Evolutionary conservation across 2,113 vertebrate species (phyloP).

Genomic region (Lophura nycthemera): DNA sequence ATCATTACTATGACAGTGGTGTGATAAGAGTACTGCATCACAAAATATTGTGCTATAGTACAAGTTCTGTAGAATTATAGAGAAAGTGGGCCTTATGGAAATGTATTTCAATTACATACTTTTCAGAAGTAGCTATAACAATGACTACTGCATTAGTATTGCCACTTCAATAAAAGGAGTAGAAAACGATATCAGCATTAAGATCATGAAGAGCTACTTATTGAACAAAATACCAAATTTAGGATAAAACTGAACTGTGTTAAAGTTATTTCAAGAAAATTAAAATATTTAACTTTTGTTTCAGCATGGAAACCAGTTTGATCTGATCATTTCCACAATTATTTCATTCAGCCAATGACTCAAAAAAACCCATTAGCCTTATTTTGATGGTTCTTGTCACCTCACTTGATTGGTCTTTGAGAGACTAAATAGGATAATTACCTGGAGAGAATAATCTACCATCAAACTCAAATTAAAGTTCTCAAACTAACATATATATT

Average conservation of each 20-base stretch:
- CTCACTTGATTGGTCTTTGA: background rate
- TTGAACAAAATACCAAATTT: background rate
- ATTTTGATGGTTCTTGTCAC: background rate
- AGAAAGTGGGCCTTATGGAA: conserved; percentile 7
- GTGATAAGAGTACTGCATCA: background rate
- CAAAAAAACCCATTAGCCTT: conserved; percentile 3
- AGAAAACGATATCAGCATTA: background rate
- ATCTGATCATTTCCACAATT: background rate
- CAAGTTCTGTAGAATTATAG: background rate
- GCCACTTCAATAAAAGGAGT: background rate
- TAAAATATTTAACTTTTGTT: background rate
- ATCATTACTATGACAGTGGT: background rate
- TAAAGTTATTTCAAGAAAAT: background rate
- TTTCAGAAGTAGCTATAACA: background rate
- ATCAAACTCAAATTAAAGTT: background rate
- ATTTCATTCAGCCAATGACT: background rate
- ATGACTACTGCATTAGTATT: background rate
- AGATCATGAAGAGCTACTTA: background rate
- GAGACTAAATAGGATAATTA: background rate
- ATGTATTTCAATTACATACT: background rate
- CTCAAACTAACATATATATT: background rate
- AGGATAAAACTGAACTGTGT: background rate
- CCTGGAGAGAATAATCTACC: background rate
- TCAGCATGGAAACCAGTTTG: background rate
- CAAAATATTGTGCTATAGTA: conserved; percentile 20